Conservation (phyloP, 2,888 invertebrate genomes). For the Pristionchus entomophagus region DNA sequence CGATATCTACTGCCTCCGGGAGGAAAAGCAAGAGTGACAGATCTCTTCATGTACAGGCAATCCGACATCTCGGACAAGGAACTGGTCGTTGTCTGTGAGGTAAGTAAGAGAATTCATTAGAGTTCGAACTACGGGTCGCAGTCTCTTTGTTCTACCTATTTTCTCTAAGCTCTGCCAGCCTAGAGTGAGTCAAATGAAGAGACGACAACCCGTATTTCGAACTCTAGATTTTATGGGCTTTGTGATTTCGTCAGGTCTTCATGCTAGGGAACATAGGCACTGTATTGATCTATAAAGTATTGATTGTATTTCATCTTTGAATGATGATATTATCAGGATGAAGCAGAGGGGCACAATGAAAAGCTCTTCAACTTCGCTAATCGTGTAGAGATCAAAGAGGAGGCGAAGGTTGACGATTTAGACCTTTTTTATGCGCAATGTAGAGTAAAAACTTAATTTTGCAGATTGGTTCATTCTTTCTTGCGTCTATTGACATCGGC, state of each 20-base stretch:
- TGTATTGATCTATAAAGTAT: too few species aligned
- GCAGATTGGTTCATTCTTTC: constrained; percentile 53
- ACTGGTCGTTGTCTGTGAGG: neutral
- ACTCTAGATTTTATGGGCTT: too few species aligned
- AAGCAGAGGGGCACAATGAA: neutral
- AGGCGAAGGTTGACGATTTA: too few species aligned
- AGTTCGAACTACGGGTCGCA: too few species aligned
- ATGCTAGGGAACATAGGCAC: too few species aligned
- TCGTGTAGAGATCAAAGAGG: neutral
- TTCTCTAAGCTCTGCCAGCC: too few species aligned
- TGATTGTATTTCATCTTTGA: too few species aligned
- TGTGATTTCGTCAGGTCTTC: too few species aligned
- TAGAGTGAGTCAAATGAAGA: too few species aligned
- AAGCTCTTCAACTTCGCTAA: neutral
- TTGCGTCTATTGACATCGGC: constrained; percentile 47
- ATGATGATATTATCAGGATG: too few species aligned
- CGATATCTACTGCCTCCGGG: neutral
- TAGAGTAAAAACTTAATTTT: neutral
- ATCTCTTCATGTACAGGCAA: neutral
- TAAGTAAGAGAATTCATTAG: neutral
- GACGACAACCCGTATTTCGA: too few species aligned
- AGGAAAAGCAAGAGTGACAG: neutral
- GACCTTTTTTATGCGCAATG: neutral
- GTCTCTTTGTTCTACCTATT: too few species aligned
- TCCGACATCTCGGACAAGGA: neutral